Evolutionary conservation across 2,888 invertebrate genomes (phyloP), one percentile per base, ranked within the genome.

Genomic region (Lordiphosa fenestrarum): DNA sequence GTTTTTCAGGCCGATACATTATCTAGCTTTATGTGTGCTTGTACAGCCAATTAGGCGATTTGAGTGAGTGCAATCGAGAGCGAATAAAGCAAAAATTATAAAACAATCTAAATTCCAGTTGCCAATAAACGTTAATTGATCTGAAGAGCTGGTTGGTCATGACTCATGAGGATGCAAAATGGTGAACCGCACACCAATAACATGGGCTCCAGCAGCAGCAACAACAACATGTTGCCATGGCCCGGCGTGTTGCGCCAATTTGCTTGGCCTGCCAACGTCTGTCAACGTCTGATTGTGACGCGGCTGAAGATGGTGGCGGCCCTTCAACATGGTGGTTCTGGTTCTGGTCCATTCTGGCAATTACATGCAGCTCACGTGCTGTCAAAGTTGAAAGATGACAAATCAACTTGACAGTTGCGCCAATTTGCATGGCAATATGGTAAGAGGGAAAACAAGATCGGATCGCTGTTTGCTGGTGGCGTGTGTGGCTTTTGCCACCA

Each of bases 381-480:
- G 77, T 77, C 84, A 77, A 84, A 84, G 77, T 84, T 77, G 84
- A 77, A 77, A 77, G 77, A 77, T 77, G 77, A 77, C 77, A 77
- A 77, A 77, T 77, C 84, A 77, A 77, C 77, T 84, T 77, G 77
- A 77, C 77, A 77, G 77, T 62, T 53, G 71, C 56, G 63, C 78
- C 77, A 77, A 77, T 77, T 84, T 77, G 77, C 77, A 77, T 77
- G 71, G 70, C 84, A 80, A 67, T 69, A 80, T 83, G 84, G 76
- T 56, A 65, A 69, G 41, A 35, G 35, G 6, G 46, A 13, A n/a
- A 48, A 48, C 37, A 2, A 49, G 12, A 42, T n/a, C 12, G 56
- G 49, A 55, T 55, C 23, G 21, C 50, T 51, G 61, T 46, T 46
- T 48, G 47, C 41, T 48, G 42, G 30, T 47, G 48, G 56, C 47